These are phyloP conservation scores for Leucophenga maculata DNA, from an alignment of 2,888 invertebrate genomes.

Conservation along the genomic window DNA sequence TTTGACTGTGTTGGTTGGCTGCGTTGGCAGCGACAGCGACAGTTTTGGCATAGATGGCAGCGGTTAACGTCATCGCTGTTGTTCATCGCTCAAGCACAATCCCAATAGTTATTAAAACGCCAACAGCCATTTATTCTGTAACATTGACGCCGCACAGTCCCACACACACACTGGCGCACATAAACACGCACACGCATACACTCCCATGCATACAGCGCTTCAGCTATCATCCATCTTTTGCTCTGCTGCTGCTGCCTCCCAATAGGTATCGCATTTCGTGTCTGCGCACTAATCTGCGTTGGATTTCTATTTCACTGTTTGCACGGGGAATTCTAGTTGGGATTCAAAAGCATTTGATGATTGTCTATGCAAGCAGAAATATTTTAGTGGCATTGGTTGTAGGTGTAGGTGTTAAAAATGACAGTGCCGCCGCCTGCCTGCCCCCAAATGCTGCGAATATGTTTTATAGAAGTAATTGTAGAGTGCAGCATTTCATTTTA, in stretches of 20 bases:
- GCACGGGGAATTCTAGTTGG: conserved; percentile 1
- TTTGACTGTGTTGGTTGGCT: no score
- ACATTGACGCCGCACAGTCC: neutral
- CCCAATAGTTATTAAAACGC: conserved; percentile 10
- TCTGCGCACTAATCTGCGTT: conserved; percentile 27
- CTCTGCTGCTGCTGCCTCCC: neutral
- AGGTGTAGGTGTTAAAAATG: neutral
- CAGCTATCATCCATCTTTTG: conserved; percentile 15
- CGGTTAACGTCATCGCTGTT: neutral
- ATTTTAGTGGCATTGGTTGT: no score
- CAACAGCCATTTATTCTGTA: conserved; percentile 15
- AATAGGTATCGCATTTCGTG: conserved; percentile 27
- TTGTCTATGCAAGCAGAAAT: neutral
- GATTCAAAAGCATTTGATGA: conserved; percentile 14
- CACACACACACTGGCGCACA: neutral
- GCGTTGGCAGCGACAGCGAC: no score
- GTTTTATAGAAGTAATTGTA: neutral
- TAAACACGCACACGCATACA: neutral
- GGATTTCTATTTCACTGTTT: conserved; percentile 19
- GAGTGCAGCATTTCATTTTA: no score
- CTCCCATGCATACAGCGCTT: neutral
- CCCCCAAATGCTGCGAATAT: conserved; percentile 11
- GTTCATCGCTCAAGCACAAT: conserved; percentile 12
- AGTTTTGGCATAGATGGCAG: no score
- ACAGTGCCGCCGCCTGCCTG: no score